Conservation (phyloP, 2,797 vertebrate species). For the Sphenodon punctatus region DNA sequence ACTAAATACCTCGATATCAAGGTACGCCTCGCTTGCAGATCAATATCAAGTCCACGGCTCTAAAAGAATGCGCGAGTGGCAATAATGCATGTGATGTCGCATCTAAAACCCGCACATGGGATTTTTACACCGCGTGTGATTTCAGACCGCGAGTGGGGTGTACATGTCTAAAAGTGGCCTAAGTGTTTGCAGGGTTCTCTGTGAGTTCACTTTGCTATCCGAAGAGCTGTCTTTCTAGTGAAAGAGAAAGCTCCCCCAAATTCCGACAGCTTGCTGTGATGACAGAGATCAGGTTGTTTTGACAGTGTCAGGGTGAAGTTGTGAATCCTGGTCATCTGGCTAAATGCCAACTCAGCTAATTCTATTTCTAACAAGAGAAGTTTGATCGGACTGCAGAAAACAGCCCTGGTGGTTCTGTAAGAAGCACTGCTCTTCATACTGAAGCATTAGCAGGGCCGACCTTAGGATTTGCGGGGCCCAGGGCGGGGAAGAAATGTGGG, state of each 20-base stretch:
- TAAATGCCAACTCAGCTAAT: constrained; percentile 7
- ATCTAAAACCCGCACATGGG: too few species aligned
- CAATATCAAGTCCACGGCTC: too few species aligned
- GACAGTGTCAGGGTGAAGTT: neutral
- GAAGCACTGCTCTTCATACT: neutral
- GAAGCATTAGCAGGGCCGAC: rapidly evolving
- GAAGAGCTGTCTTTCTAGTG: neutral
- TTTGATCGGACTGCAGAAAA: neutral
- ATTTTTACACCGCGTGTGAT: too few species aligned
- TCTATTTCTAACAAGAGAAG: constrained; percentile 14
- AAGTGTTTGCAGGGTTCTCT: too few species aligned
- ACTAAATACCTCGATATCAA: too few species aligned
- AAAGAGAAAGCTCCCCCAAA: neutral
- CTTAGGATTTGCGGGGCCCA: too few species aligned
- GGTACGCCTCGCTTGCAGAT: too few species aligned
- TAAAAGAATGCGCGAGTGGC: too few species aligned
- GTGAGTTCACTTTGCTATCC: neutral
- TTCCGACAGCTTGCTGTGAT: neutral
- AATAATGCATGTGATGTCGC: too few species aligned
- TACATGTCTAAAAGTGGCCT: too few species aligned
- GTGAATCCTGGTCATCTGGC: neutral
- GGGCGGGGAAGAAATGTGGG: too few species aligned
- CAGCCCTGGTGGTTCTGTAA: constrained; percentile 31
- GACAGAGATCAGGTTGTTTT: neutral
- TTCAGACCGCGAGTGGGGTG: too few species aligned